Base-by-base conservation (phyloP, 2,113 vertebrate genomes). In the Phrynosoma blainvillii region DNA sequence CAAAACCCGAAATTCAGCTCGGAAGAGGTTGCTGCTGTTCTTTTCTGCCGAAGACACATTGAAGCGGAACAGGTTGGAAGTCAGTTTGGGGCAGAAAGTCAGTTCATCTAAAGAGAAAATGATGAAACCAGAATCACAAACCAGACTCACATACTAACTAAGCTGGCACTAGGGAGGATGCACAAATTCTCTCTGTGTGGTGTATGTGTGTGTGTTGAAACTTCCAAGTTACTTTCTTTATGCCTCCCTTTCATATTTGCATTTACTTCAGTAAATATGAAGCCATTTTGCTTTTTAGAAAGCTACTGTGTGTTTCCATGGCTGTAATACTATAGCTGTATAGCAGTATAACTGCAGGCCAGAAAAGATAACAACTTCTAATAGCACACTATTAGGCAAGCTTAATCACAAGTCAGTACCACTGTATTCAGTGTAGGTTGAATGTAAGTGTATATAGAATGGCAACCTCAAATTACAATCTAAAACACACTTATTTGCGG, bases 1-100 rank as follows among this genome's bases (percentile, higher is more conserved):
- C 94, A 99, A 95, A 84, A 98, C 98, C 73, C 99, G 97, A 91
- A 99, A 99, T 95, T 99, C 99, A 0, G 99, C 99, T 86, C 98
- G 97, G 96, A 99, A 99, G 87, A 99, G 95, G 94, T 98, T 99
- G 95, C 98, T 98, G 95, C 97, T 97, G 93, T 99, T 99, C 95
- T 98, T 98, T 97, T 99, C 99, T 97, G 99, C 98, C 13, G 97
- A 96, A 0, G 99, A 99, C 90, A 99, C 98, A 0, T 99, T 98
- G 96, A 99, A 99, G 92, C 97, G 98, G 96, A 99, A 99, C 77
- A 98, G 96, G 2, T 98, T 99, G 93, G 98, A 98, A 84, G 98
- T 99, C 93, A 98, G 97, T 96, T 98, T 99, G 56, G 97, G 97
- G 94, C 98, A 99, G 96, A 96, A 96, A 5, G 94, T 93, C 94